Evolutionary conservation across 2,888 invertebrate species (phyloP), one percentile per base, ranked within the genome.

Genomic region (Heliothis peltigera): DNA sequence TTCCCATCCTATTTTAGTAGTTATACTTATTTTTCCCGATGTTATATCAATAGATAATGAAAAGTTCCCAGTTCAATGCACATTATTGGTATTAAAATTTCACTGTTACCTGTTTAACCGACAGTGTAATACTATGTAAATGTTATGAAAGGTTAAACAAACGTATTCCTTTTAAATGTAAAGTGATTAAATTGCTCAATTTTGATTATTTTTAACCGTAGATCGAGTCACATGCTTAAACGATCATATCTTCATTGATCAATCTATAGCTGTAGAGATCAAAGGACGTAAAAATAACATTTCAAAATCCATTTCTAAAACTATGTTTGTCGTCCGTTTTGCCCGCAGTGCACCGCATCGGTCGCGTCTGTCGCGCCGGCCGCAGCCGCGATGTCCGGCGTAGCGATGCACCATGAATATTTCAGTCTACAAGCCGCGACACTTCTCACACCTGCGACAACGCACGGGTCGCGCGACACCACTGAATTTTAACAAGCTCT

Each of bases 381-480:
- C 53, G 60, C 55, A 52, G 55, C 32, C 68, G 64, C 63, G 59
- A 55, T 64, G 73, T 64, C 80, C 73, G 47, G 62, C 59, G 47
- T 17, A 39, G 22, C 54, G 64, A 44, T 62, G 60, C 64, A 42
- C 52, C 64, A 72, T 79, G 77, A 77, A 77, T 77, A 72, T 61
- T 77, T 68, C 64, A 79, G 54, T 51, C 60, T 57, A 64, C 68
- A 51, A 64, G 59, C 60, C 62, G 52, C 44, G 28, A n/a, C 21
- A 46, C 68, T 51, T 52, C 35, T 28, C 49, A 56, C 78, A 77
- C 69, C 75, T 75, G 78, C 73, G 73, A 72, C 57, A 54, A 28
- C 43, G 46, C 71, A 75, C 64, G 64, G 42, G 53, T 75, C 39
- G 32, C 46, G 46, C 18, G 56, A 65, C 46, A 43, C 12, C 35